These are phyloP conservation scores for Podocnemis expansa DNA, from an alignment of 2,113 vertebrate genomes.

Conservation along the genomic window DNA sequence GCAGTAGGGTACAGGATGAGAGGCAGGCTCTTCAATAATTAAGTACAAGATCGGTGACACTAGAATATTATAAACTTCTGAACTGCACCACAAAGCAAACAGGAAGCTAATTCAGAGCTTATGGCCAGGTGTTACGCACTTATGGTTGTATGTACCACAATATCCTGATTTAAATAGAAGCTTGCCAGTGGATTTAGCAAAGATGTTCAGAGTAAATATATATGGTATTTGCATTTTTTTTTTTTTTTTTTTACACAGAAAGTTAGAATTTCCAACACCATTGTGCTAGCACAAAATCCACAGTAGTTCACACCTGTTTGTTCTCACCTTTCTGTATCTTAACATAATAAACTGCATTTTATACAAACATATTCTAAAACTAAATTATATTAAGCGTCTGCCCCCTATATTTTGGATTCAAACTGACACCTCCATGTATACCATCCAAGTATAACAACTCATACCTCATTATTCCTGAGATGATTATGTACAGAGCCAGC, in stretches of 20 bases:
- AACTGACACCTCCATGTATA: rapidly evolving
- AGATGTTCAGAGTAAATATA: rapidly evolving
- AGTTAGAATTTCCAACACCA: background rate
- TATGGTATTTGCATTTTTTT: background rate
- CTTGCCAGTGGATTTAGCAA: background rate
- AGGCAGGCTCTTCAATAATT: background rate
- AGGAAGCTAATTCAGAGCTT: no score
- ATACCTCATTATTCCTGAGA: slow-evolving; percentile 96
- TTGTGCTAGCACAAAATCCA: background rate
- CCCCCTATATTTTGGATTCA: background rate
- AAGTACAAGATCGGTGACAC: background rate
- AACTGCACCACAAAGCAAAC: no score
- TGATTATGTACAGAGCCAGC: slow-evolving; percentile 90
- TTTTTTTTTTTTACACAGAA: background rate
- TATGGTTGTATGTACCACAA: no score
- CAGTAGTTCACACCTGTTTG: rapidly evolving
- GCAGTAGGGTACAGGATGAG: background rate
- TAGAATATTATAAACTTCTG: no score
- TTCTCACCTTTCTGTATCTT: background rate
- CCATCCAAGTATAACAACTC: rapidly evolving
- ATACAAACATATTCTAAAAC: background rate
- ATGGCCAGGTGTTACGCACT: no score
- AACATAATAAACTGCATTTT: rapidly evolving
- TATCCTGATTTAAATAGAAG: background rate
- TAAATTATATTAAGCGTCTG: background rate